These are phyloP conservation scores for Myrmecophaga tridactyla DNA, from an alignment of 2,113 vertebrate species.

Conservation along the genomic window DNA sequence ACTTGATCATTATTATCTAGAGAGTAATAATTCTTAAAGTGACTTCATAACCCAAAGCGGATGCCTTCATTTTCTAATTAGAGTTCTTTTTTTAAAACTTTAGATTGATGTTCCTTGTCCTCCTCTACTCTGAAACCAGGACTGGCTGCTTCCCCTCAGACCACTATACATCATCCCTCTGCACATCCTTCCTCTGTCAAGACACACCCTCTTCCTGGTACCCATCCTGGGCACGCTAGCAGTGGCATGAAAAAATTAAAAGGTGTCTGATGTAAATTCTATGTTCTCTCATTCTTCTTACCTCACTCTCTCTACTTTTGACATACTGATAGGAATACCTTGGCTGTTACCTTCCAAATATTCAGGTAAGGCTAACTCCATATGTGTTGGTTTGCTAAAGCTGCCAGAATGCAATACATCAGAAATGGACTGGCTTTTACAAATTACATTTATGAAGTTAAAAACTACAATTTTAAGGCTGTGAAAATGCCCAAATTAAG, in stretches of 20 bases:
- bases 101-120: fast-evolving
- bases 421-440: too few species aligned
- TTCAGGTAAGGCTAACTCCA: not conserved
- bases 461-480: too few species aligned
- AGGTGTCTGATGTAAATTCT: not conserved
- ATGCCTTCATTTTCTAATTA: not conserved
- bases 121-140: fast-evolving
- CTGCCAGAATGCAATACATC: too few species aligned
- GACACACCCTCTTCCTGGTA: fast-evolving
- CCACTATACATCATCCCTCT: not conserved
- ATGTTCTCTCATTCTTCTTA: not conserved
- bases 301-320: not conserved
- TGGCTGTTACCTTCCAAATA: not conserved
- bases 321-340: not conserved
- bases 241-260: fast-evolving
- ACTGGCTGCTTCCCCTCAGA: not conserved
- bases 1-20: not conserved
- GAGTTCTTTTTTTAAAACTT: not conserved
- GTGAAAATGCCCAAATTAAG: too few species aligned
- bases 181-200: fast-evolving
- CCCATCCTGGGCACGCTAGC: not conserved
- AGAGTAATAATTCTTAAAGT: not conserved
- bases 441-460: too few species aligned
- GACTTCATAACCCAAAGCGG: not conserved
- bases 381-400: too few species aligned